Base-by-base conservation (phyloP, 2,888 invertebrate species). In the Miltochrista miniata region DNA sequence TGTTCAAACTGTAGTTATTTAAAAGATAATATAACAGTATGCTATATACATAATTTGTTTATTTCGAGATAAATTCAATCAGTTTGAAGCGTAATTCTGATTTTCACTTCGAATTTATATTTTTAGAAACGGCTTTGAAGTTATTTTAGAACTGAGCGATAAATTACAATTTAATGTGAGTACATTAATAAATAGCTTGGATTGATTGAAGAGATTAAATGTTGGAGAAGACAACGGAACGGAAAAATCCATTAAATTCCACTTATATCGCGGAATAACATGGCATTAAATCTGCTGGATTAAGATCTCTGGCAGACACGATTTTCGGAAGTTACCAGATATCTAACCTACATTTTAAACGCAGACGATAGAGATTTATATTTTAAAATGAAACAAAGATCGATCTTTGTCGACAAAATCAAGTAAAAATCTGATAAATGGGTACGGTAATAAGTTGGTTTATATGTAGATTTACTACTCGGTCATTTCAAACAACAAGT, bases 211-310 rank as follows among this genome's bases (percentile, higher is more conserved):
- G 18, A 7, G 45, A 39, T 50, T 58, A 51, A 63, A 65, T 54
- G 56, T 59, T 15, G 15, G 33, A 46, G 36, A 31, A 24, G 48
- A 51, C 56, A 54, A 40, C 30, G 18, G 18, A 24, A 24, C 48
- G 68, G 55, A 57, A 68, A 54, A 56, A 64, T 60, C 56, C 59
- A 61, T 65, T 67, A 66, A 51, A 55, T 67, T 54, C 40, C 51
- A 59, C 47, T 57, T 59, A 64, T 66, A 68, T 58, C 14, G 9
- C 30, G 56, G 50, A 61, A 67, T 61, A 64, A 64, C 56, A 55
- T 51, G 36, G 56, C 56, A 51, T 64, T 66, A 67, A 65, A 64
- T 66, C 61, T 59, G 64, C 61, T 59, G 51, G 65, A 66, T 67
- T 67, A 40, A 45, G 56, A 66, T 66, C 65, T 67, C 35, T 61